A percentile compares a stretch with the other conserved stretches of the same genome.
Conservation (phyloP, 2,797 vertebrate genomes). For the Acanthurus tractus region DNA sequence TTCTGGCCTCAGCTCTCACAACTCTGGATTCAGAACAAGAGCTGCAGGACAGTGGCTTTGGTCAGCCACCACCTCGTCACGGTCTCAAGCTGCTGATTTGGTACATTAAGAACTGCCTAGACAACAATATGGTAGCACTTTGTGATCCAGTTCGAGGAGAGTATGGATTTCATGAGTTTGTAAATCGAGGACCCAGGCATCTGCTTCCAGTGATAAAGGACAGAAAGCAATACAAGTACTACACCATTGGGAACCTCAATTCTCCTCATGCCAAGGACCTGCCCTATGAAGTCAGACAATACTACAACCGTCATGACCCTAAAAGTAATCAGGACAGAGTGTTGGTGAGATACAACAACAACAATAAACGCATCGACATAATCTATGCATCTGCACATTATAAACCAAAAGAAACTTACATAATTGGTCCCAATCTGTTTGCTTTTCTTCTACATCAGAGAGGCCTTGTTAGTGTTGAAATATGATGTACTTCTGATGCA, state of each 20-base stretch:
- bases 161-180: conserved; percentile 78
- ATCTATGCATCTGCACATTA: conserved; percentile 83
- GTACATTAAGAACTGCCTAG: conserved; percentile 76
- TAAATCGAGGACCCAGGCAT: conserved; percentile 18
- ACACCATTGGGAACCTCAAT: conserved; percentile 82
- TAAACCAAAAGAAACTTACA: conserved; percentile 62
- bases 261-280: conserved; percentile 62
- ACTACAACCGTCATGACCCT: conserved; percentile 72
- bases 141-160: conserved; percentile 66
- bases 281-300: conserved; percentile 71
- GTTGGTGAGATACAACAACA: conserved; percentile 79
- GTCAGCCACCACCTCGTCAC: conserved; percentile 78
- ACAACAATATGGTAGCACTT: conserved; percentile 82
- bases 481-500: conserved; percentile 8
- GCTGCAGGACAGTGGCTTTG: conserved; percentile 74
- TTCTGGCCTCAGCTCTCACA: conserved; percentile 47
- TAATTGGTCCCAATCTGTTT: conserved; percentile 70
- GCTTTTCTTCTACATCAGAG: conserved; percentile 55
- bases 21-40: conserved; percentile 72
- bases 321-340: conserved; percentile 82
- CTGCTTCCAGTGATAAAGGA: conserved; percentile 78
- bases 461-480: background rate
- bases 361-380: conserved; percentile 67
- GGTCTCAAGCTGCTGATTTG: conserved; percentile 77
- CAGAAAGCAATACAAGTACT: conserved; percentile 63